Conservation (phyloP, 2,888 invertebrate genomes). For the Smittia aterrima region DNA sequence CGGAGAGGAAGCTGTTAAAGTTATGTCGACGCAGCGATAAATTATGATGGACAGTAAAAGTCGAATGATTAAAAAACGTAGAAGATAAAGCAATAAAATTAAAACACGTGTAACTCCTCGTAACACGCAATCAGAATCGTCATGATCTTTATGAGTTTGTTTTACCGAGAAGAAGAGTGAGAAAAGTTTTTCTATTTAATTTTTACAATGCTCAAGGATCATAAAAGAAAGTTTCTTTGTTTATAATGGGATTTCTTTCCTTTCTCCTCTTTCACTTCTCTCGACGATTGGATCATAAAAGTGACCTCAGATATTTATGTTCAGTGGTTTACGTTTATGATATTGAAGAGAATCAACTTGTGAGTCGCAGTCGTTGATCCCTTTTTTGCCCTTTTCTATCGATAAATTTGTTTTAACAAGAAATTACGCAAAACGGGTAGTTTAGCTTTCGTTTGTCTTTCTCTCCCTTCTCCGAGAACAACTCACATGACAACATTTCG, state of each 20-base stretch:
- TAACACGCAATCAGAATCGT: slow-evolving; percentile 3
- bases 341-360: neutral
- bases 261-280: too few relatives aligned
- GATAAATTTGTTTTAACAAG: neutral
- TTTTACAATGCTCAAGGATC: neutral
- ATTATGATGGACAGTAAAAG: neutral
- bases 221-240: neutral
- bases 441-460: neutral
- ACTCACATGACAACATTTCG: slow-evolving; percentile 2
- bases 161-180: neutral
- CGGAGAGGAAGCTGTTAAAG: neutral
- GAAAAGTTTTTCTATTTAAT: slow-evolving; percentile 1
- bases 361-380: neutral
- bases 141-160: slow-evolving; percentile 14
- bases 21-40: neutral
- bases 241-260: neutral
- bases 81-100: neutral
- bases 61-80: neutral
- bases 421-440: neutral
- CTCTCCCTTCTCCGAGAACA: neutral
- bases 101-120: slow-evolving; percentile 28
- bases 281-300: slow-evolving; percentile 4
- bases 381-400: neutral
- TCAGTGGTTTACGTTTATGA: neutral
- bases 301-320: slow-evolving; percentile 8